Evolutionary conservation across 2,113 vertebrate genomes (phyloP).

Genomic region (Corydoras sp.): DNA sequence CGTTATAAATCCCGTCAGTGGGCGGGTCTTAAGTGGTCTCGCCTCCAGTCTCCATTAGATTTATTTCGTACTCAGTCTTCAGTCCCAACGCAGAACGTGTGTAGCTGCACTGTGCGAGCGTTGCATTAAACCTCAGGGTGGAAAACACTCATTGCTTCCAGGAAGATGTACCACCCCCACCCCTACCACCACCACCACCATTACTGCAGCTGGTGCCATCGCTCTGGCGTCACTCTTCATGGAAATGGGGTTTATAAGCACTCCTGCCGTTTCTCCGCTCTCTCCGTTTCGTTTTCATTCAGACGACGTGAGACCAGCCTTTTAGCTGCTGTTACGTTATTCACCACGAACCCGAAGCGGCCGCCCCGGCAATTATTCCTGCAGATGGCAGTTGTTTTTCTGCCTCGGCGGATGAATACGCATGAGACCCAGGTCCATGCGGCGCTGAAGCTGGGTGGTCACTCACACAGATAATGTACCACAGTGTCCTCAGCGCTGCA

Average conservation of each 20-base stretch:
- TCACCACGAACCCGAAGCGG: not conserved
- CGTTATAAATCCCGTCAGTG: too few relatives aligned
- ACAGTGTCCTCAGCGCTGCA: not conserved
- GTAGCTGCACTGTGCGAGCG: conserved; percentile 3
- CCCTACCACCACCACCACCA: not conserved
- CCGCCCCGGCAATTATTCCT: conserved; percentile 16
- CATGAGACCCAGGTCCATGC: not conserved
- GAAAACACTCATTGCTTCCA: conserved; percentile 38
- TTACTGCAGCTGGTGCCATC: conserved; percentile 28
- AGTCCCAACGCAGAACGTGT: conserved; percentile 4
- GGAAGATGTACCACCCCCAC: conserved; percentile 16
- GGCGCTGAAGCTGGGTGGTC: not conserved
- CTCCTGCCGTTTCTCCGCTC: not conserved
- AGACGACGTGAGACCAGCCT: conserved; percentile 2
- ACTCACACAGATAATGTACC: not conserved
- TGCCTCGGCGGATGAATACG: not conserved
- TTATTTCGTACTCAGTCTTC: not conserved
- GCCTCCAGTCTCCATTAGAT: too few relatives aligned
- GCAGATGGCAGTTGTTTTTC: conserved; percentile 17
- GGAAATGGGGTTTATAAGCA: conserved; percentile 11
- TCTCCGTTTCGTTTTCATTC: conserved; percentile 7
- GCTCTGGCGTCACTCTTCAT: conserved; percentile 18
- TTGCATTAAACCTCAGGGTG: not conserved
- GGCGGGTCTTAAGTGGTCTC: too few relatives aligned
- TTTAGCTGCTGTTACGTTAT: not conserved